phyloP scores from a whole-genome alignment of 2,888 invertebrate genomes.

The Pandemis cinnamomeana region DNA sequence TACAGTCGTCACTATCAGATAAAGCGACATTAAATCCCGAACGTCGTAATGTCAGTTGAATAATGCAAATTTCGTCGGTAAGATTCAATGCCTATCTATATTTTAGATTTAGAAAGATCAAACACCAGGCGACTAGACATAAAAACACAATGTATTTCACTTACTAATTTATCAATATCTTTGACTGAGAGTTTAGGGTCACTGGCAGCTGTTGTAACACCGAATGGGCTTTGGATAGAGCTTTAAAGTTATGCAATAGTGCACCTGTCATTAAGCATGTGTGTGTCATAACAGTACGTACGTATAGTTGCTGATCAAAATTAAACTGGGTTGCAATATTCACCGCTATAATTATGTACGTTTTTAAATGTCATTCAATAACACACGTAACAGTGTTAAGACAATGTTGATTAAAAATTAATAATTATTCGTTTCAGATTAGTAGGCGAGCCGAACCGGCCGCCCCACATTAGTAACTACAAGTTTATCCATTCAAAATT shows the following conservation, averaged over 20 bases:
- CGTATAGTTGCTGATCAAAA: constrained; percentile 13
- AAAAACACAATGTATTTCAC: not conserved
- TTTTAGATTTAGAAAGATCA: not conserved
- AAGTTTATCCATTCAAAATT: constrained; percentile 1
- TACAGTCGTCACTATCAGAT: too few relatives aligned
- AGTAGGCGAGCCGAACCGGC: not conserved
- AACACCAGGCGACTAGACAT: not conserved
- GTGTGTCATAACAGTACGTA: constrained; percentile 15
- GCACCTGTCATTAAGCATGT: constrained; percentile 23
- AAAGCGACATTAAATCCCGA: too few relatives aligned
- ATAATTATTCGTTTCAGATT: not conserved
- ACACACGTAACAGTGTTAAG: not conserved
- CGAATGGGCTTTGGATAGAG: not conserved
- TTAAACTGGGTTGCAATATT: constrained; percentile 1
- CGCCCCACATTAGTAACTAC: not conserved
- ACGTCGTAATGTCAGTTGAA: too few relatives aligned
- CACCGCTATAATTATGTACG: not conserved
- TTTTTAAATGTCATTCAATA: not conserved
- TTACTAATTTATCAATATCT: not conserved
- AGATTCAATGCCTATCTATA: not conserved
- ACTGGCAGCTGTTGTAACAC: constrained; percentile 22
- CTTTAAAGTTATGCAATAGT: constrained; percentile 15
- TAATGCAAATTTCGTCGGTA: not conserved
- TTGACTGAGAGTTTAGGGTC: constrained; percentile 8
- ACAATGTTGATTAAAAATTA: not conserved